Percentiles rank a stretch among this genome's conserved stretches.
These are phyloP conservation scores for Ecliptopera silaceata DNA, from an alignment of 2,888 invertebrate species.

Conservation along the genomic window DNA sequence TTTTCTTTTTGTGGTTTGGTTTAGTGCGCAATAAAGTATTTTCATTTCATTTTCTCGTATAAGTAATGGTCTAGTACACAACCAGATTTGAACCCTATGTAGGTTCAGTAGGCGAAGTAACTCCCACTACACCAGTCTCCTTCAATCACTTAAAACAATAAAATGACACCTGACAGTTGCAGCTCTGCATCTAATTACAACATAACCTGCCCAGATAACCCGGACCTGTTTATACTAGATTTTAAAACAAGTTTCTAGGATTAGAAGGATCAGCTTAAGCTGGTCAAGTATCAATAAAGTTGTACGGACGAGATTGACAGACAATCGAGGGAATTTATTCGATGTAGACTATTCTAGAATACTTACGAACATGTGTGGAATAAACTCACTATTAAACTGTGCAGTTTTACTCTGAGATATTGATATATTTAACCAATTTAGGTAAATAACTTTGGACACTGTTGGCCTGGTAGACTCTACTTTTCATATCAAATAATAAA, in stretches of 20 bases:
- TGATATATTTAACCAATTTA: too few species aligned
- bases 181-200: slow-evolving; percentile 29
- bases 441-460: too few species aligned
- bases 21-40: too few species aligned
- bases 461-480: too few species aligned
- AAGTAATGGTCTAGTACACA: too few species aligned
- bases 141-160: slow-evolving; percentile 19
- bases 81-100: too few species aligned
- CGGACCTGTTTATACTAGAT: slow-evolving; percentile 13
- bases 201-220: slow-evolving; percentile 14
- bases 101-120: too few species aligned
- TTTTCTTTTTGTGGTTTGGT: too few species aligned
- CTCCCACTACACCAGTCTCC: background rate
- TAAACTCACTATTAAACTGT: background rate
- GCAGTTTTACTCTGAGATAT: too few species aligned
- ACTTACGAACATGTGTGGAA: slow-evolving; percentile 19
- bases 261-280: slow-evolving; percentile 7
- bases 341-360: slow-evolving; percentile 21
- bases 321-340: slow-evolving; percentile 34
- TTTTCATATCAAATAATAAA: too few species aligned
- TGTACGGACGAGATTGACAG: slow-evolving; percentile 35
- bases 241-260: background rate
- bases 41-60: too few species aligned
- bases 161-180: slow-evolving; percentile 26
- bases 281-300: slow-evolving; percentile 35